Percentiles rank a stretch among this genome's conserved stretches.
Conservation (phyloP, 2,888 invertebrate genomes). For the Drosophila suboccidentalis region DNA sequence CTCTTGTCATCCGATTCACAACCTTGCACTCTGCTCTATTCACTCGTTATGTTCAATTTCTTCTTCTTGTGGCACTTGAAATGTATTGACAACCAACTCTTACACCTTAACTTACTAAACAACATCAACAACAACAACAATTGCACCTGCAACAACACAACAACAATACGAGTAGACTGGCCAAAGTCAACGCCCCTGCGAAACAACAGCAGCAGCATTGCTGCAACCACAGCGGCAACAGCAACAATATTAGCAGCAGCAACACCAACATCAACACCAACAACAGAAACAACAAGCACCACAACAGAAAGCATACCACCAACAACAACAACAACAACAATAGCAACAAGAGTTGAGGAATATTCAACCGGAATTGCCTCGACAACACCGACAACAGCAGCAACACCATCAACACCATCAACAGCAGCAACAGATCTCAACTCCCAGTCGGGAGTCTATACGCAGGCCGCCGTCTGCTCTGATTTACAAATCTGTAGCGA, state of each 20-base stretch:
- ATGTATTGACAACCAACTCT: slow-evolving; percentile 67
- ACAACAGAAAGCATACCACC: slow-evolving; percentile 13
- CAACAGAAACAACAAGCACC: slow-evolving; percentile 17
- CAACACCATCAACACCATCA: slow-evolving; percentile 29
- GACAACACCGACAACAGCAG: slow-evolving; percentile 3
- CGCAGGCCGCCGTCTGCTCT: slow-evolving; percentile 91
- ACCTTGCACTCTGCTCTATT: slow-evolving; percentile 45
- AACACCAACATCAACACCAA: slow-evolving; percentile 12
- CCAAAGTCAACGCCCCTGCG: slow-evolving; percentile 76
- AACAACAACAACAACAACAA: background rate
- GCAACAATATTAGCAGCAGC: slow-evolving; percentile 32
- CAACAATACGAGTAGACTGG: slow-evolving; percentile 70
- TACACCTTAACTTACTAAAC: slow-evolving; percentile 65
- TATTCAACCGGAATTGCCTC: slow-evolving; percentile 20
- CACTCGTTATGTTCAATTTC: slow-evolving; percentile 43
- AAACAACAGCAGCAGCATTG: slow-evolving; percentile 38
- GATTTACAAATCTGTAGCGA: slow-evolving; percentile 91
- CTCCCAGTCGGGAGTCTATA: slow-evolving; percentile 69
- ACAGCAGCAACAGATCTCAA: slow-evolving; percentile 5
- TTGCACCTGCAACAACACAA: slow-evolving; percentile 25
- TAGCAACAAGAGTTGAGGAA: slow-evolving; percentile 2
- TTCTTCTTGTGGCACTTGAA: slow-evolving; percentile 54
- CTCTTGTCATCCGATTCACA: slow-evolving; percentile 44
- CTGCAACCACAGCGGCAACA: slow-evolving; percentile 27
- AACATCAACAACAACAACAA: slow-evolving; percentile 33